Percentiles rank a stretch among this genome's conserved stretches.
These are phyloP conservation scores for Gymnobelideus leadbeateri DNA, from an alignment of 2,113 vertebrate genomes.

Conservation along the genomic window DNA sequence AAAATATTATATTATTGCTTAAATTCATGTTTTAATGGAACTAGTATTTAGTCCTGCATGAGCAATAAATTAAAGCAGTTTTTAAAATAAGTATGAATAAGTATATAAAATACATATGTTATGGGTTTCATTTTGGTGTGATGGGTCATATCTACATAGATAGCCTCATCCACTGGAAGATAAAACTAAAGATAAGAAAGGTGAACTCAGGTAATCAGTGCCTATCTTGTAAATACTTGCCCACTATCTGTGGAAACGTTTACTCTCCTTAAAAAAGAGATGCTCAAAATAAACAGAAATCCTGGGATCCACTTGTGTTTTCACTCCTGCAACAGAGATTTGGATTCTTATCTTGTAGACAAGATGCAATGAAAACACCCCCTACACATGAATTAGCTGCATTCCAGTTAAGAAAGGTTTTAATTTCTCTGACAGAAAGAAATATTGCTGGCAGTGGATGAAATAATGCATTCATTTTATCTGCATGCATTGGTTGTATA, in stretches of 20 bases:
- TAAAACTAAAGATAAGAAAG: conserved; percentile 59
- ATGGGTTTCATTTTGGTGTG: conserved; percentile 45
- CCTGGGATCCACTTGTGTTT: neutral
- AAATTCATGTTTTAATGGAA: neutral
- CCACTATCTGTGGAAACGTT: conserved; percentile 19
- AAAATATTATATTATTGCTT: neutral
- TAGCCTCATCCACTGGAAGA: conserved; percentile 9
- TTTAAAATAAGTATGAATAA: conserved; percentile 63
- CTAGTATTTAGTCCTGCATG: neutral
- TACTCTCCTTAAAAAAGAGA: conserved; percentile 8
- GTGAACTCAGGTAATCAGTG: conserved; percentile 55
- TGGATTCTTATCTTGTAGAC: conserved; percentile 1
- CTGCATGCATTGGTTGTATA: conserved; percentile 70
- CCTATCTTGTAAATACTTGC: conserved; percentile 41
- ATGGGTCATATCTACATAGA: conserved; percentile 55
- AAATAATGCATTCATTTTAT: conserved; percentile 61
- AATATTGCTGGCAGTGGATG: conserved; percentile 46
- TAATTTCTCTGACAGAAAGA: conserved; percentile 70
- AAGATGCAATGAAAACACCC: fast-evolving
- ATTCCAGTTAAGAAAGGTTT: conserved; percentile 69
- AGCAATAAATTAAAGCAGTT: conserved; percentile 56
- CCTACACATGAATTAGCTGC: conserved; percentile 15
- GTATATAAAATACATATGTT: conserved; percentile 43
- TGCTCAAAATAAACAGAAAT: conserved; percentile 28
- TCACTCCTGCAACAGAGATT: neutral